Base-by-base conservation (phyloP, 1,140 invertebrate genomes). In the Oedothorax gibbosus region DNA sequence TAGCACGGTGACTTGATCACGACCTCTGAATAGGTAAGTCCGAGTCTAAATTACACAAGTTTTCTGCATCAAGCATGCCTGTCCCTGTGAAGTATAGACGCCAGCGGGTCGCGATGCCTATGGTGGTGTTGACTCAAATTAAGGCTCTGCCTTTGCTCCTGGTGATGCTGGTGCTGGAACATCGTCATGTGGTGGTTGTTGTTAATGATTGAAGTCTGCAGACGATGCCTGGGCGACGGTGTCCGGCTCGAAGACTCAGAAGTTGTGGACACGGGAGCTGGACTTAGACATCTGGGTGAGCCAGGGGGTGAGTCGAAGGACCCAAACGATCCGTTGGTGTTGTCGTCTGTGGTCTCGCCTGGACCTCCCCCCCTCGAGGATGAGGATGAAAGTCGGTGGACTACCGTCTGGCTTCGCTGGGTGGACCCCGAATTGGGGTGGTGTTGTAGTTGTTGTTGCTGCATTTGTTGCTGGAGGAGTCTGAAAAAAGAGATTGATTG, bases 251-350 rank as follows among this genome's bases (percentile, higher is more conserved):
- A 79, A 10, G 76, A 79, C 7, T 87, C 87, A 4, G 87, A 87
- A 12, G 86, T 87, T n/a, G 87, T 87, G 11, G 87, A 87, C 11
- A 87, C 87, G 6, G 86, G 84, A 10, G 86, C 85, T 14, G 87
- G 87, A 85, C 86, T 86, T 49, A 84, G 66, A 20, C 81, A 84
- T 9, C 62, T 50, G 15, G 81, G 81, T 4, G 71, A 75, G n/a
- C 81, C 72, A 20, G 76, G 76, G 20, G 71, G 57, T 6, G 60
- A 54, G 14, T 68, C 72, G 62, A 84, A 84, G 6, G 81, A 84
- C 8, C 81, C 81, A 15, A 73, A 82, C 21, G 56, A 64, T 35
- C 80, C 80, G 72, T 84, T 84, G 49, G 81, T 84, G 64, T 84
- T 84, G 49, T 82, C 80, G 21, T 84, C 81, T 56, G 81, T 84